Base-by-base conservation (phyloP, 2,113 vertebrate genomes). In the Pheucticus melanocephalus region DNA sequence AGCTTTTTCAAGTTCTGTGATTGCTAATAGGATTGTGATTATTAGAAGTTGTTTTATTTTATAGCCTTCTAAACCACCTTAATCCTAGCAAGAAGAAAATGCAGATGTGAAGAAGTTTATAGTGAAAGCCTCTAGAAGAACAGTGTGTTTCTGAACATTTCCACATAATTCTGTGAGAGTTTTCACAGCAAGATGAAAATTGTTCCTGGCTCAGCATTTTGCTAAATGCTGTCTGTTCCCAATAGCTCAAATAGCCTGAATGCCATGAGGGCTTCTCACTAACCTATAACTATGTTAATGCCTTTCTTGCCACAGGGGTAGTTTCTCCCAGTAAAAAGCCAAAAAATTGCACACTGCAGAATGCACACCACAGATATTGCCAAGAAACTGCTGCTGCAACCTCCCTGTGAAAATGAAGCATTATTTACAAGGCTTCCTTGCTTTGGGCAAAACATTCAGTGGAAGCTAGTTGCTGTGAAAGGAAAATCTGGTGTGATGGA, bases 231-330 rank as follows among this genome's bases (percentile, higher is more conserved):
- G 2, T 81, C 92, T 18, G 24, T 95, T 94, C 56, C 22, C 90
- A 68, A 75, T 70, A 94, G 54, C 84, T 88, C 61, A 91, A 94
- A 84, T 61, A 89, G 63, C 69, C 66, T 61, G 51, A 80, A 88
- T 92, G 63, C 64, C 64, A 73, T 5, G 20, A 93, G 56, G 54
- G 25, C 37, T 92, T 73, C 88, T 79, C 65, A 24, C 78, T 77
- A 93, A 63, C 92, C 83, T 87, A 28, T 90, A 86, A 79, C 73
- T 89, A 64, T 47, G 47, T 69, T 90, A 84, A 79, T 90, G 48
- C 53, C 44, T 86, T 84, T 78, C 81, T 88, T 73, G 47, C 88
- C 94, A 82, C 80, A 84, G 64, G 47, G 42, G 22, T 51, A 71
- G 28, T 54, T 78, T 70, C 68, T 88, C 60, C 70, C 39, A 68